phyloP scores from a whole-genome alignment of 2,797 vertebrate genomes.

The Crocodylus rhombifer region DNA sequence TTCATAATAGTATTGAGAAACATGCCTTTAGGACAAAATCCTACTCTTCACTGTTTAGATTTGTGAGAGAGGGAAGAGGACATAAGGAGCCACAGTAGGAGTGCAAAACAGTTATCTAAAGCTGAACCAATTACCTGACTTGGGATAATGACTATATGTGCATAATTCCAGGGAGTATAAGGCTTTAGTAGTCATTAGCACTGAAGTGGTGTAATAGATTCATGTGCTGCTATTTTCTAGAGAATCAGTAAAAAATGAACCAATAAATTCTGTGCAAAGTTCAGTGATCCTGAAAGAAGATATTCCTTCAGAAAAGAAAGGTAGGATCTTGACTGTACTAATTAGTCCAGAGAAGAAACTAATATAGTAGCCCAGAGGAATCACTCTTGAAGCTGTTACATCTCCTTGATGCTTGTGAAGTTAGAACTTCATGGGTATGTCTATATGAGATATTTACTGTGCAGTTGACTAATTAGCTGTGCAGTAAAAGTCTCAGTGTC shows the following conservation, averaged over 20 bases:
- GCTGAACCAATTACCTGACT: not conserved
- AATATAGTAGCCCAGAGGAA: not conserved
- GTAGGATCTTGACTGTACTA: not conserved
- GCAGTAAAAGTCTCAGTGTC: too few relatives aligned
- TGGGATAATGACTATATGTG: not conserved
- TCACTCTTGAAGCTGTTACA: not conserved
- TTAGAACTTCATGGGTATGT: not conserved
- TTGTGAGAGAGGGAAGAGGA: not conserved
- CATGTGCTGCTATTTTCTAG: not conserved
- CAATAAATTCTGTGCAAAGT: not conserved
- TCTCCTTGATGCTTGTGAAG: not conserved
- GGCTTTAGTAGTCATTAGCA: not conserved
- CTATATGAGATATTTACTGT: not conserved
- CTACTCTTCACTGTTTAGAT: not conserved
- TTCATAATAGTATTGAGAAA: not conserved
- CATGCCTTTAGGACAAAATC: not conserved
- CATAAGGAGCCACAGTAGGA: not conserved
- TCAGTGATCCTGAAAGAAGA: not conserved
- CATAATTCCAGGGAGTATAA: not conserved
- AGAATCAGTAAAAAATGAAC: not conserved
- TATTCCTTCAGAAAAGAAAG: too few relatives aligned
- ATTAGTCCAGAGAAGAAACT: not conserved
- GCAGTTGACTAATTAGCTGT: too few relatives aligned
- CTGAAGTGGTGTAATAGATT: accelerated
- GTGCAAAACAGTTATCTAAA: not conserved